phyloP scores from a whole-genome alignment of 2,113 vertebrate genomes.

The Balaeniceps rex region DNA sequence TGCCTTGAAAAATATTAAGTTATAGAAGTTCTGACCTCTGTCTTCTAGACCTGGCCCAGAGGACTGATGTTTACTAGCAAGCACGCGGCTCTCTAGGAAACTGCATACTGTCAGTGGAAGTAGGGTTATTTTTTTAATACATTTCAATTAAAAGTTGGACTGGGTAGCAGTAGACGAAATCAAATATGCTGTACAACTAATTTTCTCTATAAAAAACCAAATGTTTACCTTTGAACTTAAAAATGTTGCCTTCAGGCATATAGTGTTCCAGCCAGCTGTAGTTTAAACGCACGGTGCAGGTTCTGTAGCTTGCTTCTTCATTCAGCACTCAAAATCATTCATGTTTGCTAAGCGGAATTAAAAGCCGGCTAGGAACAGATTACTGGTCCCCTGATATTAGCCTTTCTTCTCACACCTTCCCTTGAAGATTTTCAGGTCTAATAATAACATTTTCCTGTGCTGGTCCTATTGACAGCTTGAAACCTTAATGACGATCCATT shows the following conservation, averaged over 20 bases:
- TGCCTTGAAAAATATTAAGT: conserved; percentile 55
- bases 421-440: conserved; percentile 9
- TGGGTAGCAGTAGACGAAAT: conserved; percentile 7
- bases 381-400: conserved; percentile 26
- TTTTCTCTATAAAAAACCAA: conserved; percentile 57
- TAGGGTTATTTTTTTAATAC: conserved; percentile 26
- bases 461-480: not conserved
- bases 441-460: conserved; percentile 12
- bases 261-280: conserved; percentile 34
- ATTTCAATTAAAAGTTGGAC: conserved; percentile 47
- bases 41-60: conserved; percentile 29
- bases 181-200: conserved; percentile 38
- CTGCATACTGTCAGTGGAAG: conserved; percentile 28
- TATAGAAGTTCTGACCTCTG: conserved; percentile 49
- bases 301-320: conserved; percentile 30
- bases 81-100: conserved; percentile 20
- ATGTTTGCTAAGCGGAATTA: conserved; percentile 44
- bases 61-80: conserved; percentile 42
- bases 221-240: conserved; percentile 65
- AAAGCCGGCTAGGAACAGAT: conserved; percentile 14
- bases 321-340: conserved; percentile 42
- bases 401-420: conserved; percentile 14
- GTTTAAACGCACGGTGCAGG: not conserved
- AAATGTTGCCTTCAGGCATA: conserved; percentile 57
- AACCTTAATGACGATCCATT: not conserved